Conservation (phyloP, 2,888 invertebrate genomes). For the Drosophila prolongata region DNA sequence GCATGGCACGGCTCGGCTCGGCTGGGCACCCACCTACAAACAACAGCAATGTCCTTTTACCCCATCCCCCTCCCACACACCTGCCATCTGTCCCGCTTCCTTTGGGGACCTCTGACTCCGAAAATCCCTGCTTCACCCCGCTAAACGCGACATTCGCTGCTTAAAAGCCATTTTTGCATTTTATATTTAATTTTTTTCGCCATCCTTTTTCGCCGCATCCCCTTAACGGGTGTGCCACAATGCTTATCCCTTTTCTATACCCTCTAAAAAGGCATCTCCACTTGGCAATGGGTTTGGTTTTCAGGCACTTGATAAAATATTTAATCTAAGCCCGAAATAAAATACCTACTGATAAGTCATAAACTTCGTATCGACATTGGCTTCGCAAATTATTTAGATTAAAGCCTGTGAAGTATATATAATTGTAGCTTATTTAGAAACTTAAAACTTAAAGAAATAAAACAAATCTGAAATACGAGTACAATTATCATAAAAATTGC, state of each 20-base stretch:
- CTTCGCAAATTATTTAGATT: no score
- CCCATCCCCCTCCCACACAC: constrained; percentile 57
- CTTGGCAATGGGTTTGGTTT: no score
- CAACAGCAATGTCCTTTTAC: constrained; percentile 71
- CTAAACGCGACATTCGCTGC: constrained; percentile 74
- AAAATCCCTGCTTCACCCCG: not conserved
- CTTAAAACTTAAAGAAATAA: no score
- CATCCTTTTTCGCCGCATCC: constrained; percentile 14
- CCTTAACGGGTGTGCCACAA: constrained; percentile 14
- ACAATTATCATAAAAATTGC: no score
- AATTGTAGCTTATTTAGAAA: no score
- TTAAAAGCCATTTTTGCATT: constrained; percentile 79
- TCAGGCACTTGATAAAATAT: no score
- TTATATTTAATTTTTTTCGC: constrained; percentile 72
- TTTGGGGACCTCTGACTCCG: not conserved
- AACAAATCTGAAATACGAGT: no score
- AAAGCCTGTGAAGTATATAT: no score
- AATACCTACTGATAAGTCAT: no score
- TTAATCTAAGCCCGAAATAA: no score
- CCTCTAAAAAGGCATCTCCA: not conserved
- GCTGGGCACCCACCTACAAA: constrained; percentile 17
- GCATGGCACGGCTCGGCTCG: no score
- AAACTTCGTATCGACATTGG: no score
- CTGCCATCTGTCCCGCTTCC: constrained; percentile 30
- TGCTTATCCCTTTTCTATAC: constrained; percentile 25